Evolutionary conservation across 1,140 invertebrate genomes (phyloP), one percentile per base, ranked within the genome.

Genomic region (Bicyclus anynana): DNA sequence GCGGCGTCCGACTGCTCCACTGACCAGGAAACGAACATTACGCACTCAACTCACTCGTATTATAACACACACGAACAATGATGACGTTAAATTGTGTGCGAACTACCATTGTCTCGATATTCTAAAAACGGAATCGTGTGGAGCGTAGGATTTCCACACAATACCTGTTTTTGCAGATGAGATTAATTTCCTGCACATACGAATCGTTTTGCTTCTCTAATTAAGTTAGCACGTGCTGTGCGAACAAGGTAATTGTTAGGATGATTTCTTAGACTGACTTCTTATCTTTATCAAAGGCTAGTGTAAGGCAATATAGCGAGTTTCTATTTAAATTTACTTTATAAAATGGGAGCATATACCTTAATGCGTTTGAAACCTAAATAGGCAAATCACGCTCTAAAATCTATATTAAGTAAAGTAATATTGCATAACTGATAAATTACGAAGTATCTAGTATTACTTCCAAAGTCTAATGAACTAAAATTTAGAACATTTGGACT

Each of bases 71-170:
- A 12, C 26, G 17, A 29, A 54, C 27, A 47, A 49, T 29, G 46
- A 26, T 59, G 57, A 63, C 29, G 49, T 33, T 65, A 65, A 69
- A 29, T 53, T 49, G 47, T 51, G 59, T 61, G 63, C 49, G 65
- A 63, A 74, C 66, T 70, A 64, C 71, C 63, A 76, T 76, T 76
- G 73, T 76, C 29, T 33, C n/a, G 29, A 1, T 33, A 33, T 71
- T 65, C 50, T 51, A 12, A 49, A 23, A 23, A 26, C 50, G 7
- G 23, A 23, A n/a, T n/a, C 23, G 23, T n/a, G 23, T 7, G 23
- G 3, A 7, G 23, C 7, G 23, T 4, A 52, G 20, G 37, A 1
- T 40, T 44, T 44, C 51, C 51, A 44, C 51, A 29, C 33, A 29
- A 50, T 50, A 29, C 12, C 37, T 17, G 5, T 29, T 50, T 50